Base-by-base conservation (phyloP, 1,140 invertebrate species). In the Eriosoma lanigerum region DNA sequence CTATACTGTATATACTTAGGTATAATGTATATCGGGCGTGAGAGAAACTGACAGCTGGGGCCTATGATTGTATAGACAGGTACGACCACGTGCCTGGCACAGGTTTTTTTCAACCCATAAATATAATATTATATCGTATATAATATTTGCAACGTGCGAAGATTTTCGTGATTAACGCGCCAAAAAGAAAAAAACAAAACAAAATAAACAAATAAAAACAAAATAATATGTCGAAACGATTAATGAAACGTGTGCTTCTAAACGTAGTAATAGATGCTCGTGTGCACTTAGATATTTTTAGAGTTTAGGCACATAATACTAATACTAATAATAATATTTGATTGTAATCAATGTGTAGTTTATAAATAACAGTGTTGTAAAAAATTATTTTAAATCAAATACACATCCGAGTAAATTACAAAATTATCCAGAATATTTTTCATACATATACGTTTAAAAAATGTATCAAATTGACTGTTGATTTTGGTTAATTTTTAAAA, bases 11-110 rank as follows among this genome's bases (percentile, higher is more conserved):
- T 17, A 19, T 72, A 72, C 17, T 5, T 19, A n/a, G 4, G 1
- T 3, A 46, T 3, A 26, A 32, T 15, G 24, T 62, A 78, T n/a
- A n/a, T n/a, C n/a, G 75, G 38, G 75, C 75, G 75, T 78, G 75
- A 46, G 75, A 78, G 24, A 58, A 60, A 62, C 75, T 21, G 72
- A 62, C 75, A 78, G 75, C 75, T 78, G 75, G 5, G 32, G 24
- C 75, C 56, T 46, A 44, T 29, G 75, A 62, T 78, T 78, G 8
- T 38, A 38, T 38, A 78, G 38, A 46, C 21, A 38, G n/a, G 75
- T 56, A 62, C 75, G 60, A 78, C n/a, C 56, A 78, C 38, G 75
- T 78, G 56, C 75, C 75, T 60, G 75, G 75, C 24, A 78, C 75
- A 19, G 1, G 21, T 19, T 62, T 60, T 76, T 19, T 46, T 24